Evolutionary conservation across 2,797 vertebrate species (phyloP).

Genomic region (Poeciliopsis presidionis): DNA sequence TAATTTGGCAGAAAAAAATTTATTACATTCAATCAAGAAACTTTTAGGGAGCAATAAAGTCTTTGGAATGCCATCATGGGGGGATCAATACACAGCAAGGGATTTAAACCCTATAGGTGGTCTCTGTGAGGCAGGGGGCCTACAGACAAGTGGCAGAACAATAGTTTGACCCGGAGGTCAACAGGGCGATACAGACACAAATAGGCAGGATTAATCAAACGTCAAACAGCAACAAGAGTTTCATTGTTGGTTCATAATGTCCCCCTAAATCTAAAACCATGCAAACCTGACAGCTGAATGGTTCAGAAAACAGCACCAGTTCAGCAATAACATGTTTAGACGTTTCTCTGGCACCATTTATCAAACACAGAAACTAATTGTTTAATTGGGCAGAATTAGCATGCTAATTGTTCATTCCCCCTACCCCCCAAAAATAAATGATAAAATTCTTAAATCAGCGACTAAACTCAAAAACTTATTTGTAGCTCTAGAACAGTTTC

Average conservation of each 20-base stretch:
- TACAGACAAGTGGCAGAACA: slow-evolving; percentile 51
- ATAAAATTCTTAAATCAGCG: neutral
- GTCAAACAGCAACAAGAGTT: slow-evolving; percentile 24
- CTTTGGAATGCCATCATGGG: slow-evolving; percentile 31
- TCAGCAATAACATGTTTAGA: neutral
- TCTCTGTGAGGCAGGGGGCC: slow-evolving; percentile 27
- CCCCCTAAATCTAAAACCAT: slow-evolving; percentile 16
- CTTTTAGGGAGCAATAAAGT: slow-evolving; percentile 15
- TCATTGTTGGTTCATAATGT: slow-evolving; percentile 39
- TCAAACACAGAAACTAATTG: neutral
- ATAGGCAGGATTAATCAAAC: slow-evolving; percentile 45
- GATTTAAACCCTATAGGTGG: slow-evolving; percentile 56
- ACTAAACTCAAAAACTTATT: neutral
- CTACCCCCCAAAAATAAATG: neutral
- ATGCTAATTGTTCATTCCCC: neutral
- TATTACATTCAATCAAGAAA: neutral
- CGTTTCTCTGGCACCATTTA: neutral
- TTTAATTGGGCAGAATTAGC: neutral
- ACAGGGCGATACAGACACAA: slow-evolving; percentile 25
- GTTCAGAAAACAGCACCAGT: neutral
- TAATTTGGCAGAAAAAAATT: neutral
- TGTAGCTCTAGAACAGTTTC: neutral
- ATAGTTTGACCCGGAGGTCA: slow-evolving; percentile 50
- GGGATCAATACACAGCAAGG: slow-evolving; percentile 12
- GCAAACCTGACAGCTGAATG: neutral